Evolutionary conservation across 2,113 vertebrate genomes (phyloP), one percentile per base, ranked within the genome.

Genomic region (Leuciscus idus): DNA sequence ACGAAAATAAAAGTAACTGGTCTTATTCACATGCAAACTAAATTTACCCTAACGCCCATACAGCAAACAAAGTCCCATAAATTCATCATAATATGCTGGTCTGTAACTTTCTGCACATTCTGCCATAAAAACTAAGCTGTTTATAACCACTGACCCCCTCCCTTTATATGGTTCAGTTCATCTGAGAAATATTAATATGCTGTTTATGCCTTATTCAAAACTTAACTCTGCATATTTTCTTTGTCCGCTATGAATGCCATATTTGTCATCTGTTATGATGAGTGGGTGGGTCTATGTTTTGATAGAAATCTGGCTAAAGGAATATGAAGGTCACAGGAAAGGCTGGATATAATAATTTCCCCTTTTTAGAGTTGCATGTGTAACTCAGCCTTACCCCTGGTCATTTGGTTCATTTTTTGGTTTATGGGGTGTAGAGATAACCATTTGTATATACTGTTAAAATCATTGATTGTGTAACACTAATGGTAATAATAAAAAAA

Each of bases 211-310:
- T 75, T 68, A 80, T 83, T 33, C 83, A 30, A 80, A 68, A 85
- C 72, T 73, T 61, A 59, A 79, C 81, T 83, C 61, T 87, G 87
- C 78, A 85, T 84, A 78, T 86, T 85, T 85, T 85, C 36, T 85
- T 81, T 68, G 85, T 84, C 10, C 13, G 4, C 39, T 87, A 80
- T 81, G 83, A 88, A 87, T 81, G 85, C 74, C 52, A 81, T 81
- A 84, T 88, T 88, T 88, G 89, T 85, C 72, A 72, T 83, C 81
- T 88, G 59, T 83, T 78, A 83, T 88, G 72, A 87, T 84, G 75
- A 80, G 52, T 87, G 87, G 89, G 87, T 62, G 81, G 85, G 83
- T 85, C 85, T 68, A 68, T 75, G 83, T 88, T 87, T 90, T 85
- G 74, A 88, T 88, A 85, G 55, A 77, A 80, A 88, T 90, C 83